A percentile compares a stretch with the other conserved stretches of the same genome.
Evolutionary conservation across 2,888 invertebrate genomes (phyloP).

Genomic region (Subacronicta megacephala): DNA sequence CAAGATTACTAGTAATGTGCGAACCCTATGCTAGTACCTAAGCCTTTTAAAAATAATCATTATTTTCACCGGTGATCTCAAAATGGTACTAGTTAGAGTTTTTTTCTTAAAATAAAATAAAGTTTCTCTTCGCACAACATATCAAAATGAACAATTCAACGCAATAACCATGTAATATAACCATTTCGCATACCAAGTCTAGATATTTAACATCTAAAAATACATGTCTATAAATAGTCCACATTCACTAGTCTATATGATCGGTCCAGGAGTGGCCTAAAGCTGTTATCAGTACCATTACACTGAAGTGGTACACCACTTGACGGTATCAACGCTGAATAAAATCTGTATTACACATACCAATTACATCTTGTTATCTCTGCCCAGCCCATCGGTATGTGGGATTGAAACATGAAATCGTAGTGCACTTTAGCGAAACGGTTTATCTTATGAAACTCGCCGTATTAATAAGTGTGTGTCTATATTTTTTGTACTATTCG

Average conservation of each 20-base stretch:
- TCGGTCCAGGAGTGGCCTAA: slow-evolving; percentile 38
- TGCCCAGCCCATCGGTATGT: slow-evolving; percentile 50
- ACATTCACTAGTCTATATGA: slow-evolving; percentile 22
- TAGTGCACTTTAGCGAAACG: slow-evolving; percentile 42
- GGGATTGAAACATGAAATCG: slow-evolving; percentile 47
- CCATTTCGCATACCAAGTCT: background rate
- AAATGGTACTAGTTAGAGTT: no score
- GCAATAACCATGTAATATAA: background rate
- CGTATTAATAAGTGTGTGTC: slow-evolving; percentile 15
- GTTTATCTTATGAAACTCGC: slow-evolving; percentile 26
- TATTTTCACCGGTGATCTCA: no score
- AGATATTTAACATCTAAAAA: slow-evolving; percentile 34
- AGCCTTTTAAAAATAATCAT: no score
- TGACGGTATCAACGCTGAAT: slow-evolving; percentile 53
- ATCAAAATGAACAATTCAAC: no score
- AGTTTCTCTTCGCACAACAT: no score
- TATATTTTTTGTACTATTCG: slow-evolving; percentile 4
- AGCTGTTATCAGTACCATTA: slow-evolving; percentile 52
- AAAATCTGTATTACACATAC: slow-evolving; percentile 66
- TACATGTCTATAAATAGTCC: slow-evolving; percentile 29
- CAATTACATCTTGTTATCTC: slow-evolving; percentile 67
- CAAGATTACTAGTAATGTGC: no score
- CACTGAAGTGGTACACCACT: slow-evolving; percentile 51
- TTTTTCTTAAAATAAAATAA: no score
- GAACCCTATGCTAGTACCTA: no score